These are phyloP conservation scores for Lasius platythorax DNA, from an alignment of 2,888 invertebrate genomes.

Conservation along the genomic window DNA sequence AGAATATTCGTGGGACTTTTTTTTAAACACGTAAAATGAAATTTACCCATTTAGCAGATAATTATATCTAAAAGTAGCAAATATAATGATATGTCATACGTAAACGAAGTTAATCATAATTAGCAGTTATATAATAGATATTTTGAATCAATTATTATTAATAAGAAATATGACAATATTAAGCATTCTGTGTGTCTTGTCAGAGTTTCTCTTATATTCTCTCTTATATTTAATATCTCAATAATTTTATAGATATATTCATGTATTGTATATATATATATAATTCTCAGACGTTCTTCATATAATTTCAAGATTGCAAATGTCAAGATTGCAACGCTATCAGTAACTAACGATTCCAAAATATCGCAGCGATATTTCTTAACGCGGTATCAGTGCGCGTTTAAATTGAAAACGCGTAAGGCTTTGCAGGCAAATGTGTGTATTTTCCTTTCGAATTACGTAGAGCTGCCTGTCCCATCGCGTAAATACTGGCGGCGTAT, in stretches of 20 bases:
- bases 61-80: background rate
- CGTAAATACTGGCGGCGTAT: conserved; percentile 44
- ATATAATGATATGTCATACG: conserved; percentile 1
- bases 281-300: background rate
- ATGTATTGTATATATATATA: background rate
- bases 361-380: conserved; percentile 1
- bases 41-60: background rate
- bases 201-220: background rate
- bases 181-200: background rate
- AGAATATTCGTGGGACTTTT: background rate
- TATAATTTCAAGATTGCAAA: conserved; percentile 5
- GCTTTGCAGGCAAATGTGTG: background rate
- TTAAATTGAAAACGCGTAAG: conserved; percentile 14
- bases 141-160: background rate
- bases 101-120: background rate
- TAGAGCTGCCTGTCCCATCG: background rate
- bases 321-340: background rate
- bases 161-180: conserved; percentile 14
- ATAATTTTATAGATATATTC: background rate
- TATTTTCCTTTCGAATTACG: conserved; percentile 49
- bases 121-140: background rate
- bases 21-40: background rate
- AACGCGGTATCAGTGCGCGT: background rate
- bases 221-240: background rate
- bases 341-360: background rate